Evolutionary conservation across 2,113 vertebrate species (phyloP).

Genomic region (Pedionomus torquatus): DNA sequence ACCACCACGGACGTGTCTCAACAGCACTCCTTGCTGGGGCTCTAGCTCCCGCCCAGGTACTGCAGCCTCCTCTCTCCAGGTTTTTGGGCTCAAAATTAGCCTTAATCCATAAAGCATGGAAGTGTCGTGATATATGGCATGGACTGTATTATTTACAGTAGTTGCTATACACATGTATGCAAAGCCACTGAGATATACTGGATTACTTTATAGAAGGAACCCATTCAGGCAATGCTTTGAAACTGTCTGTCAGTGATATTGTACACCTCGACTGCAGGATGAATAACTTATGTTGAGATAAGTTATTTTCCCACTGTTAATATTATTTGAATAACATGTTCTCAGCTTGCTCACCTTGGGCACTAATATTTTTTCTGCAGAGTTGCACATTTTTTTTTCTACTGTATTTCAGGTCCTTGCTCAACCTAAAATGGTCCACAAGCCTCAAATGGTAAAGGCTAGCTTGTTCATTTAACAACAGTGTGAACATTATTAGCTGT

Average conservation of each 20-base stretch:
- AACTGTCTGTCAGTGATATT: background rate
- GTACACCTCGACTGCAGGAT: background rate
- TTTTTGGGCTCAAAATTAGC: background rate
- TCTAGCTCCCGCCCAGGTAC: background rate
- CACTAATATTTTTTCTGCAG: background rate
- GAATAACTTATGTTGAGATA: constrained; percentile 7
- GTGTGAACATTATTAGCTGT: background rate
- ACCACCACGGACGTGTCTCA: background rate
- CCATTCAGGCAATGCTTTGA: background rate
- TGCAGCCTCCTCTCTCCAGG: background rate
- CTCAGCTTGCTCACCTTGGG: constrained; percentile 45
- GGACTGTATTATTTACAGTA: background rate
- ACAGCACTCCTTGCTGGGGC: background rate
- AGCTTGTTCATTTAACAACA: background rate
- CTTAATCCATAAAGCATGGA: background rate
- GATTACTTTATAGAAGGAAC: background rate
- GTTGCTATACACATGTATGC: background rate
- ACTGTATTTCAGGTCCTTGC: background rate
- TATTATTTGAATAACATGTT: constrained; percentile 36
- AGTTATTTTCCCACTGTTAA: constrained; percentile 3
- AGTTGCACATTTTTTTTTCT: background rate
- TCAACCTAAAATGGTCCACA: background rate
- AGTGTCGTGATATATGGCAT: background rate
- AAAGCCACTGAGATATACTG: background rate
- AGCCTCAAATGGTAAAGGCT: background rate